Percentiles rank a stretch among this genome's conserved stretches.
These are phyloP conservation scores for Falco concolor DNA, from an alignment of 2,797 vertebrate genomes.

Conservation along the genomic window DNA sequence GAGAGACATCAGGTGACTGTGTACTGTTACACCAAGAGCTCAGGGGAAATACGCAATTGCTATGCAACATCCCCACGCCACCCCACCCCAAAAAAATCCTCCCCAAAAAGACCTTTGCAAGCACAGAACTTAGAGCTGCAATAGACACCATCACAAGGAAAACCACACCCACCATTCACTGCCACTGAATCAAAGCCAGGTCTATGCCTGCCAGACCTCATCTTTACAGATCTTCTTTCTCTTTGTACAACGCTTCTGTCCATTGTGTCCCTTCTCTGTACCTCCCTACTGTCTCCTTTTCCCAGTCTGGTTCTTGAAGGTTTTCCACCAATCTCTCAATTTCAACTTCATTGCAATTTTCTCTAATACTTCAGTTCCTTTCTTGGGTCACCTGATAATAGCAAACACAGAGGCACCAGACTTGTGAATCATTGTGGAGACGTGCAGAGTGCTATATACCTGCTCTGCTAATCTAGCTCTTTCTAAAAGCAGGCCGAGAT, in stretches of 20 bases:
- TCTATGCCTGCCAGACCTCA: not conserved
- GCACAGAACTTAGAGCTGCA: not conserved
- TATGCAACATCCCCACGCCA: too few relatives aligned
- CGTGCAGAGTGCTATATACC: not conserved
- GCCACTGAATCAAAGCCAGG: not conserved
- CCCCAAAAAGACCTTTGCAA: not conserved
- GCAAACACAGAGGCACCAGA: not conserved
- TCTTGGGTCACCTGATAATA: not conserved
- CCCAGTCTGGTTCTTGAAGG: not conserved
- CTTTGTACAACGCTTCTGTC: not conserved
- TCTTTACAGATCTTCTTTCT: not conserved
- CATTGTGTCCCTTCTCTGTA: not conserved
- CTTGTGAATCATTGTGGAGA: not conserved
- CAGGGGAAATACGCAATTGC: not conserved
- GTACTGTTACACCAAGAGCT: not conserved
- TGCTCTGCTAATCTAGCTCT: not conserved
- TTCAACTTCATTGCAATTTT: not conserved
- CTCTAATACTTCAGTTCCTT: not conserved
- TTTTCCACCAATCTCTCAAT: not conserved
- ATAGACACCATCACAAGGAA: not conserved
- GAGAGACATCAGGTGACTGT: not conserved
- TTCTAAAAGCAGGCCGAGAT: not conserved
- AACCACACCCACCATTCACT: fast-evolving
- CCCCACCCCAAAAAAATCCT: not conserved
- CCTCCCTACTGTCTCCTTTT: not conserved